A percentile compares a stretch with the other conserved stretches of the same genome.
Conservation (phyloP, 2,888 invertebrate genomes). For the Diadromus collaris region DNA sequence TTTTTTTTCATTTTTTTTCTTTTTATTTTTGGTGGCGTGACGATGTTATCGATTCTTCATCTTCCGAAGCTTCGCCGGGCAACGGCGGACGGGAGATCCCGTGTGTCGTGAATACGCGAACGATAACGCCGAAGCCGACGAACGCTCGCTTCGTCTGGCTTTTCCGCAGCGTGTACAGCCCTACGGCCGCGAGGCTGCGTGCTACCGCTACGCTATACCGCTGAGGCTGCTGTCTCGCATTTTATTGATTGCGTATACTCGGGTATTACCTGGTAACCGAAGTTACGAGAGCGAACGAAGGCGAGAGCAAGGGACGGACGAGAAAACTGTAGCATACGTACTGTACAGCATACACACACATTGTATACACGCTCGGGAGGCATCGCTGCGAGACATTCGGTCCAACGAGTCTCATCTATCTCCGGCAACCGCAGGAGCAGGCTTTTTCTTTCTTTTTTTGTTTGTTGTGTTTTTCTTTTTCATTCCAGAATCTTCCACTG, state of each 20-base stretch:
- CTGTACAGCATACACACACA: conserved; percentile 10
- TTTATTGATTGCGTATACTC: conserved; percentile 61
- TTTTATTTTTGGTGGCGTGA: not conserved
- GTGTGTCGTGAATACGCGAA: conserved; percentile 12
- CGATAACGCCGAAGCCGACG: conserved; percentile 31
- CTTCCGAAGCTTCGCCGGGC: not conserved
- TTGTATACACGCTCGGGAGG: conserved; percentile 17
- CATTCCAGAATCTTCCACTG: conserved; percentile 7
- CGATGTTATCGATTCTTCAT: conserved; percentile 9
- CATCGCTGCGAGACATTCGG: conserved; percentile 13
- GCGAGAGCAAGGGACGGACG: not conserved
- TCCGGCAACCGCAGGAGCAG: conserved; percentile 44
- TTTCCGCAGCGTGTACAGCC: conserved; percentile 19
- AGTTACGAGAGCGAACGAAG: conserved; percentile 30
- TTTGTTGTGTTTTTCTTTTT: conserved; percentile 28
- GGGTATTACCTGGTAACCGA: conserved; percentile 46
- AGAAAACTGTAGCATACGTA: conserved; percentile 13
- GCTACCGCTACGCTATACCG: conserved; percentile 32
- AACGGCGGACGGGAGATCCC: not conserved
- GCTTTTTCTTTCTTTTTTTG: conserved; percentile 21
- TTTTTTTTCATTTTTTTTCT: too few species aligned
- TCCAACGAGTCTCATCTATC: conserved; percentile 46
- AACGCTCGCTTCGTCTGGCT: conserved; percentile 20
- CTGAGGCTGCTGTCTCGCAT: conserved; percentile 57
- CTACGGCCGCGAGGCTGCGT: not conserved